Evolutionary conservation across 2,888 invertebrate genomes (phyloP).

Genomic region (Ganaspis brasiliensis): DNA sequence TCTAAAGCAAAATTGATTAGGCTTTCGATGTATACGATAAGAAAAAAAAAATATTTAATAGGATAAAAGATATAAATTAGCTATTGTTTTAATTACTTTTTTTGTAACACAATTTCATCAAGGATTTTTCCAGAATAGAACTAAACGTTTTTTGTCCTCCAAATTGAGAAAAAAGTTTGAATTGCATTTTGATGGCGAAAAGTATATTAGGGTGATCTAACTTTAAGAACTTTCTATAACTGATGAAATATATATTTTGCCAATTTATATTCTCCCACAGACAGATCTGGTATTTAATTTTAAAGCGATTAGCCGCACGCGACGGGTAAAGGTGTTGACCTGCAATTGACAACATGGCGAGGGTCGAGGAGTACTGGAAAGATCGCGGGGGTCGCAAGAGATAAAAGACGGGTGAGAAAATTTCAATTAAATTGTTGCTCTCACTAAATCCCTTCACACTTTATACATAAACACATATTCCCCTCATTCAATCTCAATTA

Average conservation of each 20-base stretch:
- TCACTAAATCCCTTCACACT: constrained; percentile 31
- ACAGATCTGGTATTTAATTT: constrained; percentile 71
- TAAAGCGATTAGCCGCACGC: constrained; percentile 79
- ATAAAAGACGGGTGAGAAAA: constrained; percentile 65
- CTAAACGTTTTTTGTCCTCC: too few relatives aligned
- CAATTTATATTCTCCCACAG: constrained; percentile 23
- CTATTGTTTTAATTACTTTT: too few relatives aligned
- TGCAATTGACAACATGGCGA: constrained; percentile 76
- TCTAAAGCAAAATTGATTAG: too few relatives aligned
- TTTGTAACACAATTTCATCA: too few relatives aligned
- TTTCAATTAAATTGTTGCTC: constrained; percentile 71
- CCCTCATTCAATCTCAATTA: background rate
- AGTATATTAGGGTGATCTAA: too few relatives aligned
- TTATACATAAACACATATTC: background rate
- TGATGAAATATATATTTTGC: background rate
- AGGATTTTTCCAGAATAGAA: too few relatives aligned
- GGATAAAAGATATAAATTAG: too few relatives aligned
- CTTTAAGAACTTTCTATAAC: too few relatives aligned
- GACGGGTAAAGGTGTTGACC: constrained; percentile 78
- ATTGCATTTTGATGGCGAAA: too few relatives aligned
- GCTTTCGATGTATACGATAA: too few relatives aligned
- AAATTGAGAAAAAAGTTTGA: too few relatives aligned
- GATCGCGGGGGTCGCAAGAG: constrained; percentile 59
- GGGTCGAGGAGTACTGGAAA: constrained; percentile 59
- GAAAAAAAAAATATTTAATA: too few relatives aligned